phyloP scores from a whole-genome alignment of 2,797 vertebrate genomes.

The Rousettus madagascariensis region DNA sequence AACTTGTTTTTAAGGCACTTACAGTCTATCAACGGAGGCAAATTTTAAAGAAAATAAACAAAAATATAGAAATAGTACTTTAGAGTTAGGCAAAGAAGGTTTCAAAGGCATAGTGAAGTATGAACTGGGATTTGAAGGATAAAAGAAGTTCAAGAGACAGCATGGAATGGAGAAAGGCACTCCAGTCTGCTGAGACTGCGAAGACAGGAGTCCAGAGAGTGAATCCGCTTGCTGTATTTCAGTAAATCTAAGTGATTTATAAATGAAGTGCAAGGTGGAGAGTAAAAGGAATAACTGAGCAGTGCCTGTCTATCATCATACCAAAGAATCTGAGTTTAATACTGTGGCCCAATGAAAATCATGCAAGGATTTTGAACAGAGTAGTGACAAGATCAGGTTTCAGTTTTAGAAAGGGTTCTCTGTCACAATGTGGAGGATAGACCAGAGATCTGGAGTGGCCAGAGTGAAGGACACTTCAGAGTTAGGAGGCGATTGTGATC shows the following conservation, averaged over 20 bases:
- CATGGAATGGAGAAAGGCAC: not conserved
- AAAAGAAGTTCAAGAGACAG: not conserved
- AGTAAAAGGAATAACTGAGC: not conserved
- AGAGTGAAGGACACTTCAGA: not conserved
- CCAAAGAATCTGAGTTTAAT: not conserved
- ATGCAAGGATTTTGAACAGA: not conserved
- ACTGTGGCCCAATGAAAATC: not conserved
- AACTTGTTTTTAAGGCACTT: not conserved
- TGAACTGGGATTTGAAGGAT: not conserved
- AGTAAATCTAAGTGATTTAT: not conserved
- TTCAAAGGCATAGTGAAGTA: constrained; percentile 8
- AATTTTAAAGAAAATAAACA: constrained; percentile 40
- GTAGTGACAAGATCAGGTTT: not conserved
- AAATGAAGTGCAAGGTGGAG: not conserved
- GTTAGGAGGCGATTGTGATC: not conserved
- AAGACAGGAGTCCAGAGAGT: not conserved
- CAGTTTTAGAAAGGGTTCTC: not conserved
- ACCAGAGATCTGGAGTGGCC: not conserved
- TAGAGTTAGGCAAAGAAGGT: not conserved
- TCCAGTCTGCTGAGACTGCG: not conserved
- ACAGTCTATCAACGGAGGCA: not conserved
- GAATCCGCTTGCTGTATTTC: not conserved
- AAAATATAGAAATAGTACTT: not conserved
- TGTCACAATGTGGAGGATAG: not conserved
- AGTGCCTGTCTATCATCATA: not conserved